A percentile compares a stretch with the other conserved stretches of the same genome.
Conservation (phyloP, 2,888 invertebrate genomes). For the Oscheius sp. region DNA sequence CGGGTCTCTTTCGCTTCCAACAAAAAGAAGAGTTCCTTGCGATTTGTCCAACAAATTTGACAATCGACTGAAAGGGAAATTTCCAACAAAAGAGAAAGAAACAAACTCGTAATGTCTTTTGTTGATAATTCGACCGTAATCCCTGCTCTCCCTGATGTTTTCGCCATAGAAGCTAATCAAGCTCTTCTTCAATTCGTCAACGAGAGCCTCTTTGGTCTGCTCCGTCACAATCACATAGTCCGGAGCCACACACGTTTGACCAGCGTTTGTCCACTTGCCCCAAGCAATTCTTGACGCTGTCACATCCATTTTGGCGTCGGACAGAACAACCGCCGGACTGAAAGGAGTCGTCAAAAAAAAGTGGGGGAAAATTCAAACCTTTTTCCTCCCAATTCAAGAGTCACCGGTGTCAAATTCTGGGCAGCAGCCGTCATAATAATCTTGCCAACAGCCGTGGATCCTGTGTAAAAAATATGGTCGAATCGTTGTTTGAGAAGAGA, state of each 20-base stretch:
- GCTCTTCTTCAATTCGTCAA: conserved; percentile 36
- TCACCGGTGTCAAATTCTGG: conserved; percentile 88
- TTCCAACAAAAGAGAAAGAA: conserved; percentile 11
- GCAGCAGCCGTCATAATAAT: conserved; percentile 88
- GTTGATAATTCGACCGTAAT: conserved; percentile 86
- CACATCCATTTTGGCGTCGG: conserved; percentile 80
- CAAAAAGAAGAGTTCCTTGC: conserved; percentile 78
- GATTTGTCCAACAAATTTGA: conserved; percentile 77
- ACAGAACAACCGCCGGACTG: conserved; percentile 89
- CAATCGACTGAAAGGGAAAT: conserved; percentile 77
- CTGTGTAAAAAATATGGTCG: conserved; percentile 96
- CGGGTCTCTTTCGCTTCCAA: conserved; percentile 76
- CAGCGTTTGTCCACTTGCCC: conserved; percentile 88
- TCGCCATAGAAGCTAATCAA: conserved; percentile 80
- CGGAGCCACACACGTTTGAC: conserved; percentile 68
- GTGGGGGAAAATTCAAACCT: conserved; percentile 66
- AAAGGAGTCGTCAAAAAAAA: not conserved
- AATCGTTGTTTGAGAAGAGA: conserved; percentile 84
- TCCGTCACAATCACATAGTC: conserved; percentile 50
- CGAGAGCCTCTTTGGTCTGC: conserved; percentile 23
- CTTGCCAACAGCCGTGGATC: conserved; percentile 82
- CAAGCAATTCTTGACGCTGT: conserved; percentile 86
- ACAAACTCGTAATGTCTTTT: conserved; percentile 81
- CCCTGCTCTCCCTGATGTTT: conserved; percentile 79
- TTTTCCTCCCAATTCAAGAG: conserved; percentile 85